Percentiles rank a stretch among this genome's conserved stretches.
Evolutionary conservation across 2,888 invertebrate genomes (phyloP).

Genomic region (Galerucella calmariensis): DNA sequence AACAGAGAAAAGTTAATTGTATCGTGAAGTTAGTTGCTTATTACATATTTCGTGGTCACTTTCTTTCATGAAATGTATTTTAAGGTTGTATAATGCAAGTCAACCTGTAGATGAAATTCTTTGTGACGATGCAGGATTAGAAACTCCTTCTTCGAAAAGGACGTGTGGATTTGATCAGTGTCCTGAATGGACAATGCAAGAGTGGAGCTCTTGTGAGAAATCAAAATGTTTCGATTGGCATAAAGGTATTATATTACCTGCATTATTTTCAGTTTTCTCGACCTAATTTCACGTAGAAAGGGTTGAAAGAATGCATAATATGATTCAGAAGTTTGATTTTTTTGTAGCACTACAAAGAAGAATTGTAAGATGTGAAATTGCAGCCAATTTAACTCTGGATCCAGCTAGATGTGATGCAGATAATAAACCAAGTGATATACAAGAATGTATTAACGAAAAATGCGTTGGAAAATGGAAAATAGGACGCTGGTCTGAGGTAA

Average conservation of each 20-base stretch:
- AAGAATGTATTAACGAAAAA: constrained; percentile 84
- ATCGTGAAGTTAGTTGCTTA: constrained; percentile 66
- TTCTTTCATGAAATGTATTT: constrained; percentile 7
- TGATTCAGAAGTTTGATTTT: constrained; percentile 11
- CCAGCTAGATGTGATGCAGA: constrained; percentile 76
- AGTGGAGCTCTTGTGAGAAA: constrained; percentile 79
- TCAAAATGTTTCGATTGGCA: constrained; percentile 81
- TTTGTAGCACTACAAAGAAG: constrained; percentile 78
- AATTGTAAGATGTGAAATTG: constrained; percentile 71
- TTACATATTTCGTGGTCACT: too few relatives aligned
- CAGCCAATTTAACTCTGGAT: constrained; percentile 56
- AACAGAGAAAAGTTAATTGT: constrained; percentile 79
- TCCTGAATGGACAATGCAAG: constrained; percentile 77
- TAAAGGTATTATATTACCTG: constrained; percentile 66
- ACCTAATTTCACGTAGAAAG: neutral
- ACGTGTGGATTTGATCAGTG: constrained; percentile 77
- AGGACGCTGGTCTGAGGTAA: constrained; percentile 93
- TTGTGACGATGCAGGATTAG: constrained; percentile 78
- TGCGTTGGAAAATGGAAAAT: constrained; percentile 92
- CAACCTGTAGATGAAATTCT: constrained; percentile 73
- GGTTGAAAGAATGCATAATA: neutral
- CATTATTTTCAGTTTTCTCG: too few relatives aligned
- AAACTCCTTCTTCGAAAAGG: constrained; percentile 72
- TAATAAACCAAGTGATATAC: constrained; percentile 79
- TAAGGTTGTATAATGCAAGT: constrained; percentile 67